Base-by-base conservation (phyloP, 30 jellyfish, hydroid and myxozoan genomes). In the Chrysaora quinquecirrha region DNA sequence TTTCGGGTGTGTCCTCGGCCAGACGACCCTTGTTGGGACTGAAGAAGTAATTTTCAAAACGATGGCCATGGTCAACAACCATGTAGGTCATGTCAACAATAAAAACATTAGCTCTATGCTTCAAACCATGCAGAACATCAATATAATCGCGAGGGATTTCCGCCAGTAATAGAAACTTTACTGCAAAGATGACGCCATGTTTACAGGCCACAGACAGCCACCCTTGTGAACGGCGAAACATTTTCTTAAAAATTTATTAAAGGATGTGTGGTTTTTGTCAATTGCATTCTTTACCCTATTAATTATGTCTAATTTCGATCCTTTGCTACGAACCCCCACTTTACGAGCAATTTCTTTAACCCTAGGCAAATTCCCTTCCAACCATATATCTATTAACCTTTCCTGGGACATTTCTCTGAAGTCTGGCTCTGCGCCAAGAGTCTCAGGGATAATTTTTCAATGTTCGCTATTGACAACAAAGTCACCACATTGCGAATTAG, bases 51-150 rank as follows among this genome's bases (percentile, higher is more conserved):
- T 48, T 49, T 11, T 54, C 29, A 27, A 3, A 16, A 25, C 73
- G 43, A 38, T 84, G 61, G 1, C 88, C 95, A 58, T 73, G 84
- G 7, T 30, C 66, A 27, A 84, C 89, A 19, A 85, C 80, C 72
- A 85, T 85, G 79, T 85, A 87, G 28, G 88, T 89, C 95, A 85
- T 73, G 35, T 85, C 95, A 85, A 25, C 27, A 2, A 85, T 66
- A 0, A 75, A 35, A 1, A 85, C 61, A 49, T 73, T 85, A 16
- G 89, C 85, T 4, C 78, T 14, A 47, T 73, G 76, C 52, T 85
- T 85, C 64, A 85, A 30, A 31, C 87, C 52, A 6, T 64, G 67
- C 29, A 85, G 20, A 2, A 68, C 34, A 48, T 85, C 89, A 9
- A 85, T 50, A 34, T 74, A 85, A 58, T 73, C 95, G 3, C 95